phyloP scores from a whole-genome alignment of 2,113 vertebrate species.

The Oryzias curvinotus region DNA sequence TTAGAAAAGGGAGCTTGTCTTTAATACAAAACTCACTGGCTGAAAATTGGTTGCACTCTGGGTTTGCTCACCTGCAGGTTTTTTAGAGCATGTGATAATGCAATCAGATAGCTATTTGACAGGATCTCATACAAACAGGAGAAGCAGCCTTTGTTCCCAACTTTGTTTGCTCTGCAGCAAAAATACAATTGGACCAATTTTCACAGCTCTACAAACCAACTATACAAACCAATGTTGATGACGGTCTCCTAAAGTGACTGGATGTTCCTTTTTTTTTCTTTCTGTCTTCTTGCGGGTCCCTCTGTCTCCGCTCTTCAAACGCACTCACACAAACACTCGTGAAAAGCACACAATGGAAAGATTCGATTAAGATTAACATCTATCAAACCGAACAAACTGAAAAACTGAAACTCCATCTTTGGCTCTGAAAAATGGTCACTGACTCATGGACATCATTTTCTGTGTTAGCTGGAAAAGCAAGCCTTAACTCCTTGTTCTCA shows the following conservation, averaged over 20 bases:
- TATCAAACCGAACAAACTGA: slow-evolving; percentile 56
- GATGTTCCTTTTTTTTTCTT: slow-evolving; percentile 25
- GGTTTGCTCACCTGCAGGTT: neutral
- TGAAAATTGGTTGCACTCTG: too few species aligned
- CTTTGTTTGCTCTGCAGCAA: slow-evolving; percentile 14
- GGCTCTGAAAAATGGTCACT: slow-evolving; percentile 43
- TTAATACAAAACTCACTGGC: too few species aligned
- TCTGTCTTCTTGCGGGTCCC: slow-evolving; percentile 25
- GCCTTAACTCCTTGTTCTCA: slow-evolving; percentile 33
- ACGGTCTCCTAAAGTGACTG: slow-evolving; percentile 37
- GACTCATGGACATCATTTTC: slow-evolving; percentile 32
- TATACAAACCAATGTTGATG: slow-evolving; percentile 42
- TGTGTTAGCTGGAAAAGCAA: slow-evolving; percentile 31
- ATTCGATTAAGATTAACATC: slow-evolving; percentile 71
- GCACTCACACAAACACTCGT: neutral
- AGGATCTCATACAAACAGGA: slow-evolving; percentile 9
- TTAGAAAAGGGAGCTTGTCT: too few species aligned
- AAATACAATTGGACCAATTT: slow-evolving; percentile 6
- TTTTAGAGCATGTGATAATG: neutral
- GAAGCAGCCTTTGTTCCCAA: neutral
- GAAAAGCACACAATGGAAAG: slow-evolving; percentile 17
- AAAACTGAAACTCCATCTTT: slow-evolving; percentile 58
- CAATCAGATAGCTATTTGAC: neutral
- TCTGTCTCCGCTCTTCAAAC: slow-evolving; percentile 17
- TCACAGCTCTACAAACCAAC: slow-evolving; percentile 7